These are phyloP conservation scores for Lasiurus cinereus DNA, from an alignment of 2,113 vertebrate genomes.

Conservation along the genomic window DNA sequence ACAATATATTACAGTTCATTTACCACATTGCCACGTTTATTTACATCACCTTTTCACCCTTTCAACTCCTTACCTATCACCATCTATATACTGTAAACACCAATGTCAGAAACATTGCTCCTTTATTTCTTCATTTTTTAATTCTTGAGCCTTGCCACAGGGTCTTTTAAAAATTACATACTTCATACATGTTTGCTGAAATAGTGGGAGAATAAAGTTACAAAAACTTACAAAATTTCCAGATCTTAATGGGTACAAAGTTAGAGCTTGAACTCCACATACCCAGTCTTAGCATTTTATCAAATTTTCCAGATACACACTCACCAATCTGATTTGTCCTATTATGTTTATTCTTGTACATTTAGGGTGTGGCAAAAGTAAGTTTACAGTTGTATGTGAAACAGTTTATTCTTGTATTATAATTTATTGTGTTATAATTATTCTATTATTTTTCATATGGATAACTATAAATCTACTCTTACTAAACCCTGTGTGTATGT, in stretches of 20 bases:
- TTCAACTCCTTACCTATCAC: not conserved
- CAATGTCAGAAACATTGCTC: not conserved
- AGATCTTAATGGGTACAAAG: not conserved
- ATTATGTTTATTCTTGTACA: not conserved
- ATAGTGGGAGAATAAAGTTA: not conserved
- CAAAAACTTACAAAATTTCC: not conserved
- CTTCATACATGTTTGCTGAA: not conserved
- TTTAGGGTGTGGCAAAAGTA: not conserved
- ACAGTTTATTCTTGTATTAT: not conserved
- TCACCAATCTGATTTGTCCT: not conserved
- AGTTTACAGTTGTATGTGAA: not conserved
- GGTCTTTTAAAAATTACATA: not conserved
- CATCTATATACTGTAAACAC: not conserved
- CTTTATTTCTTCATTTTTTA: conserved; percentile 34
- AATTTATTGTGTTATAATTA: not conserved
- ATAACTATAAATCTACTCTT: not conserved
- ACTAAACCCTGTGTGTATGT: not conserved
- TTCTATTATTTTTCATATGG: not conserved
- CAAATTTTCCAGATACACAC: not conserved
- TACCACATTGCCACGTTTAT: not conserved
- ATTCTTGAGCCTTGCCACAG: not conserved
- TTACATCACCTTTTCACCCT: conserved; percentile 12
- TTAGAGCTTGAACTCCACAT: not conserved
- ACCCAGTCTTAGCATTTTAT: conserved; percentile 18
- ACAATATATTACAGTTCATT: not conserved